Evolutionary conservation across 2,888 invertebrate genomes (phyloP).

Genomic region (Nymphalis c-album): DNA sequence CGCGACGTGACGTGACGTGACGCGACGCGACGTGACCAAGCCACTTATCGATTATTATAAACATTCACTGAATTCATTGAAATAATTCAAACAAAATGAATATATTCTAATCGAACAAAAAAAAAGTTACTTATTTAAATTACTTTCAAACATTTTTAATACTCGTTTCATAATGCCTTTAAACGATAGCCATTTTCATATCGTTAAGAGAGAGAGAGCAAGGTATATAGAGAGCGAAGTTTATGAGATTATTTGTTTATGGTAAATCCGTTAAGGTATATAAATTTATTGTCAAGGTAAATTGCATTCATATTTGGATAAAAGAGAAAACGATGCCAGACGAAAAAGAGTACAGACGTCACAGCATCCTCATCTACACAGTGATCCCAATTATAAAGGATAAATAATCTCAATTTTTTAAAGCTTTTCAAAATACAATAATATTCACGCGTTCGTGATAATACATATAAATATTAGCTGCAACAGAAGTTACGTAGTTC

Average conservation of each 20-base stretch:
- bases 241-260: conserved; percentile 47
- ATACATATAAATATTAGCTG: conserved; percentile 50
- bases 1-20: conserved; percentile 30
- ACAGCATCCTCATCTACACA: conserved; percentile 50
- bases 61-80: conserved; percentile 31
- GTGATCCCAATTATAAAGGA: conserved; percentile 65
- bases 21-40: conserved; percentile 23
- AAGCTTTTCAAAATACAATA: conserved; percentile 72
- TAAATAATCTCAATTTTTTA: conserved; percentile 80
- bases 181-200: conserved; percentile 16
- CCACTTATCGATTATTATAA: conserved; percentile 14
- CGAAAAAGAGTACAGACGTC: conserved; percentile 11
- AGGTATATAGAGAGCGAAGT: conserved; percentile 66
- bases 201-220: conserved; percentile 54
- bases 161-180: conserved; percentile 25
- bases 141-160: conserved; percentile 19
- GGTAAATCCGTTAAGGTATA: conserved; percentile 45
- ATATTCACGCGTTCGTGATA: conserved; percentile 48
- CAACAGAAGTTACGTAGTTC: conserved; percentile 49
- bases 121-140: conserved; percentile 18
- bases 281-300: conserved; percentile 67
- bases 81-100: conserved; percentile 18
- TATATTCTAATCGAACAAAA: conserved; percentile 20
- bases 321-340: conserved; percentile 37
- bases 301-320: conserved; percentile 48